These are phyloP conservation scores for Gastrophysa polygoni DNA, from an alignment of 2,888 invertebrate species.

Conservation along the genomic window DNA sequence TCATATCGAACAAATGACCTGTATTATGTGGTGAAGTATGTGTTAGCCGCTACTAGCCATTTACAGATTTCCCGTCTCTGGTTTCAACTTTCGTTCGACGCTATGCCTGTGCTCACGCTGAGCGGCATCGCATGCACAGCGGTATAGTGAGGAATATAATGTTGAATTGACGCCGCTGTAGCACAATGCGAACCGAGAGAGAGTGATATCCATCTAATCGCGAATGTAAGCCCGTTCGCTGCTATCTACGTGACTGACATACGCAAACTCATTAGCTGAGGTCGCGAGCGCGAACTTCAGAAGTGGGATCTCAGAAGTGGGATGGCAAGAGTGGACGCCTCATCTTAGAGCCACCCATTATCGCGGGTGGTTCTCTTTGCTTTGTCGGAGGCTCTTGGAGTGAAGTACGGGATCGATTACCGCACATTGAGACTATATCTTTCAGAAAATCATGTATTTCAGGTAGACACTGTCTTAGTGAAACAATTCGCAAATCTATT, in stretches of 20 bases:
- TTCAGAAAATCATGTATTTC: too few species aligned
- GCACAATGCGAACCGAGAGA: background rate
- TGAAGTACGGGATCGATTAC: background rate
- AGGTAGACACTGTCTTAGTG: too few species aligned
- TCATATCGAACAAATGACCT: too few species aligned
- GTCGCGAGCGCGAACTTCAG: slow-evolving; percentile 23
- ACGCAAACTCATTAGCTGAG: slow-evolving; percentile 44
- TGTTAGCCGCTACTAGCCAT: too few species aligned
- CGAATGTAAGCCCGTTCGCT: slow-evolving; percentile 37
- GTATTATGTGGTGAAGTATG: too few species aligned
- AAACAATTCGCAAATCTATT: too few species aligned
- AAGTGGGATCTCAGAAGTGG: slow-evolving; percentile 24
- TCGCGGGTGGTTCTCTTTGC: background rate
- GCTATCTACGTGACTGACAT: slow-evolving; percentile 43
- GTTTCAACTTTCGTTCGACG: too few species aligned
- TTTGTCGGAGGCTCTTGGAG: background rate
- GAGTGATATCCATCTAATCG: slow-evolving; percentile 44
- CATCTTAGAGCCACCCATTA: background rate
- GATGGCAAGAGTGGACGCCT: slow-evolving; percentile 5
- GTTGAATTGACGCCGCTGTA: background rate
- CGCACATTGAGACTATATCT: background rate
- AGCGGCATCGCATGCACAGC: too few species aligned
- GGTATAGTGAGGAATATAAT: too few species aligned
- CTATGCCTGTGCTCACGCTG: too few species aligned
- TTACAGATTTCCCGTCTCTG: too few species aligned